Conservation (phyloP, 2,113 vertebrate species). For the Alaudala cheleensis region DNA sequence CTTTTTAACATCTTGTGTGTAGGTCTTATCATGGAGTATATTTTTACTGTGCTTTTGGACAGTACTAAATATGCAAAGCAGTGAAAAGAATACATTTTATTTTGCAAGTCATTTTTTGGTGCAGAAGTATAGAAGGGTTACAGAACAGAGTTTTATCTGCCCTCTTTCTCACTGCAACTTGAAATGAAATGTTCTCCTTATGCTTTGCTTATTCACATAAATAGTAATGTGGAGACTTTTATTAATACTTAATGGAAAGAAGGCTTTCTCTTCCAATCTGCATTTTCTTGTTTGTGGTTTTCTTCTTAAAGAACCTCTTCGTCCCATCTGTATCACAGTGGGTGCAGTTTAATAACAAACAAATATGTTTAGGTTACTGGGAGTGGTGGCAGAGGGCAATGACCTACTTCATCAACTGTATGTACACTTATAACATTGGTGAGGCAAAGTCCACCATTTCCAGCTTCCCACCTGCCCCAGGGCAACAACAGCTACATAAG, state of each 20-base stretch:
- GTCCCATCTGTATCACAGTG: neutral
- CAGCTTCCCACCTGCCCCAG: neutral
- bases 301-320: constrained; percentile 35
- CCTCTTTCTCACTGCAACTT: neutral
- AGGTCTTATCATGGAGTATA: constrained; percentile 57
- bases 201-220: constrained; percentile 57
- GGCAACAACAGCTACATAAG: neutral
- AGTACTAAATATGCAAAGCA: constrained; percentile 20
- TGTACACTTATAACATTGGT: neutral
- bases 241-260: constrained; percentile 69
- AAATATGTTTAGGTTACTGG: neutral
- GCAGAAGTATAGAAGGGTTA: neutral
- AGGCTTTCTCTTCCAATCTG: constrained; percentile 49
- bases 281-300: constrained; percentile 54
- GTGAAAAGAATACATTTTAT: neutral
- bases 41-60: constrained; percentile 64
- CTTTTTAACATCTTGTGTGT: constrained; percentile 70
- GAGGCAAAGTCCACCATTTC: neutral
- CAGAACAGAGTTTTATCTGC: constrained; percentile 29
- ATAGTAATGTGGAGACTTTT: constrained; percentile 32
- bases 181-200: constrained; percentile 57
- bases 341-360: constrained; percentile 22
- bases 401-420: neutral
- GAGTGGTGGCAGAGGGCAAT: neutral
- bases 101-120: constrained; percentile 22